A percentile compares a stretch with the other conserved stretches of the same genome.
Evolutionary conservation across 1,140 invertebrate species (phyloP).

Genomic region (Patella vulgata): DNA sequence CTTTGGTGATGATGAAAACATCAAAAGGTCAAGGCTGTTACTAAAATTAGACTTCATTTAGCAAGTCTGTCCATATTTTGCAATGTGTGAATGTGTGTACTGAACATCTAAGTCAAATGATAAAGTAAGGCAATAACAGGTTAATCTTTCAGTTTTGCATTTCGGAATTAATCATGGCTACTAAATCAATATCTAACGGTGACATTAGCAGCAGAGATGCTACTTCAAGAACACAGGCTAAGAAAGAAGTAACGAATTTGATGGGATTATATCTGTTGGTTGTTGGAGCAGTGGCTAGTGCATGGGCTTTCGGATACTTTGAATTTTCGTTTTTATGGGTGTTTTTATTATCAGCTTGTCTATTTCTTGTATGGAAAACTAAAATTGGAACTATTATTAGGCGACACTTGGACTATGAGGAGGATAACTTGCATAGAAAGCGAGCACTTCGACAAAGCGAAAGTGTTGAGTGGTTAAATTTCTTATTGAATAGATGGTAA

Average conservation of each 20-base stretch:
- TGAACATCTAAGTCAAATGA: no score
- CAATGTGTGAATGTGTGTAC: no score
- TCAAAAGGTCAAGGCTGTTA: no score
- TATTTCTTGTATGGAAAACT: slow-evolving; percentile 57
- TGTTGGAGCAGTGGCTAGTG: slow-evolving; percentile 33
- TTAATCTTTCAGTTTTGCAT: no score
- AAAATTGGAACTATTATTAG: slow-evolving; percentile 48
- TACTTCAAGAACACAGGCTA: background rate
- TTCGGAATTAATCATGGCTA: background rate
- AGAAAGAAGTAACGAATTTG: slow-evolving; percentile 32
- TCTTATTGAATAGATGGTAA: slow-evolving; percentile 71
- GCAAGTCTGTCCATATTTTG: no score
- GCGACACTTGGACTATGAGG: slow-evolving; percentile 55
- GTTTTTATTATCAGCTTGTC: slow-evolving; percentile 41
- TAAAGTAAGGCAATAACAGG: no score
- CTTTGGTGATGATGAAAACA: no score
- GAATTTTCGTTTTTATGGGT: slow-evolving; percentile 54
- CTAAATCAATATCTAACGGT: slow-evolving; percentile 33
- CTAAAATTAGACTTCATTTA: no score
- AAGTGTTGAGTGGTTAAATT: slow-evolving; percentile 71
- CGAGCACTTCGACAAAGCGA: slow-evolving; percentile 69
- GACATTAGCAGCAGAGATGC: slow-evolving; percentile 8
- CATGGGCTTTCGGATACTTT: slow-evolving; percentile 51
- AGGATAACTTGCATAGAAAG: slow-evolving; percentile 65
- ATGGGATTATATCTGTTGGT: slow-evolving; percentile 54